These are phyloP conservation scores for Upupa epops DNA, from an alignment of 2,113 vertebrate genomes.

Conservation along the genomic window DNA sequence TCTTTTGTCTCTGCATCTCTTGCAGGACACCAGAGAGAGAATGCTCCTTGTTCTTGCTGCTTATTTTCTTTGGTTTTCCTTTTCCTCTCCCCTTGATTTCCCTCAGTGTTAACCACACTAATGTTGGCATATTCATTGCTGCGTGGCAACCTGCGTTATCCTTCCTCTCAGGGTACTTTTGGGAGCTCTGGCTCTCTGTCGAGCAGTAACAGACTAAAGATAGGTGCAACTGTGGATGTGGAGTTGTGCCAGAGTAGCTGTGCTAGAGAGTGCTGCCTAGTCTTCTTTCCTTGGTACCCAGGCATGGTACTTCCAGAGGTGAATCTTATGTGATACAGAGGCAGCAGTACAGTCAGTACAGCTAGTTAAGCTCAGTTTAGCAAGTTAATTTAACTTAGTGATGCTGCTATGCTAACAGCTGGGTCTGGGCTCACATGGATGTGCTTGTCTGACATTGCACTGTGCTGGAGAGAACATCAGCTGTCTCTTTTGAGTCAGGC, in stretches of 20 bases:
- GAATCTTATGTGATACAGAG: fast-evolving
- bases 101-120: neutral
- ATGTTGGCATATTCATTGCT: neutral
- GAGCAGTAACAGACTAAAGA: neutral
- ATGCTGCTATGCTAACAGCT: neutral
- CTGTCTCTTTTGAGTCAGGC: neutral
- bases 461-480: neutral
- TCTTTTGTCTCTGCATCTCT: neutral
- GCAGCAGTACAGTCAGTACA: neutral
- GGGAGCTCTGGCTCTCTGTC: neutral
- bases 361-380: neutral
- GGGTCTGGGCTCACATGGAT: neutral
- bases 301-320: neutral
- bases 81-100: neutral
- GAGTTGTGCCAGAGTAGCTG: neutral
- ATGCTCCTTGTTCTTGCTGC: neutral
- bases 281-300: neutral
- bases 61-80: neutral
- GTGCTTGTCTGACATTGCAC: neutral
- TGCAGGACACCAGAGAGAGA: neutral
- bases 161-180: neutral
- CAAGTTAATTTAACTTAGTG: neutral
- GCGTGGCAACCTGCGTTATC: neutral
- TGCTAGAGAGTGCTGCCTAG: neutral
- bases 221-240: neutral